Evolutionary conservation across 2,113 vertebrate species (phyloP), one percentile per base, ranked within the genome.

Genomic region (Perccottus glenii): DNA sequence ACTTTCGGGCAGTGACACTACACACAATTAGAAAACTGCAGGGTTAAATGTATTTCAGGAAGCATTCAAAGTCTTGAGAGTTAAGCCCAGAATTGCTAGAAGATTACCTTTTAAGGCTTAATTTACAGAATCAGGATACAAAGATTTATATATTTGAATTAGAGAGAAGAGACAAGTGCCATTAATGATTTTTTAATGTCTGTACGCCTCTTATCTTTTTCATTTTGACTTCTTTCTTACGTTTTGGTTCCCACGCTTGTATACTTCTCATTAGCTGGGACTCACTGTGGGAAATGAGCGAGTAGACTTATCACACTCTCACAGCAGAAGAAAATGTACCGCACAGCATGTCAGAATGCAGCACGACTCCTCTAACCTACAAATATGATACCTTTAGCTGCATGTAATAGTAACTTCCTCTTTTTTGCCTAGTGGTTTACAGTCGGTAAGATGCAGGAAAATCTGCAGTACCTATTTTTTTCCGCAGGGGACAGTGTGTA

Each of bases 401-500:
- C 42, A 33, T 59, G 11, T 44, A 4, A 66, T 67, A 11, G 19
- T 47, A 52, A 32, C 47, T 12, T 38, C 50, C 32, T 44, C 15
- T 35, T 6, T 2, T 7, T 11, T 27, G 19, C 19, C 19, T 27
- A 27, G 5, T 27, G 7, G 3, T 38, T 59, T 11, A 33, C 9
- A 15, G 11, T 43, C 5, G 6, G 4, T 32, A 8, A 9, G n/a
- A 62, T 7, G 10, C n/a, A 44, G 11, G 6, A 42, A 6, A 6
- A 27, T 43, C 1, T 52, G 80, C 35, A 71, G 63, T 85, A 36
- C 51, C 40, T 0, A 0, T 46, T 35, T 55, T 0, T 12, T 38
- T 49, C 74, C 51, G 73, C 64, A 86, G 84, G 89, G 83, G 86
- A 65, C 85, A 87, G 73, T 87, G 81, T 86, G 73, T 70, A 71